Evolutionary conservation across 2,113 vertebrate genomes (phyloP).

Genomic region (Tragelaphus buxtoni): DNA sequence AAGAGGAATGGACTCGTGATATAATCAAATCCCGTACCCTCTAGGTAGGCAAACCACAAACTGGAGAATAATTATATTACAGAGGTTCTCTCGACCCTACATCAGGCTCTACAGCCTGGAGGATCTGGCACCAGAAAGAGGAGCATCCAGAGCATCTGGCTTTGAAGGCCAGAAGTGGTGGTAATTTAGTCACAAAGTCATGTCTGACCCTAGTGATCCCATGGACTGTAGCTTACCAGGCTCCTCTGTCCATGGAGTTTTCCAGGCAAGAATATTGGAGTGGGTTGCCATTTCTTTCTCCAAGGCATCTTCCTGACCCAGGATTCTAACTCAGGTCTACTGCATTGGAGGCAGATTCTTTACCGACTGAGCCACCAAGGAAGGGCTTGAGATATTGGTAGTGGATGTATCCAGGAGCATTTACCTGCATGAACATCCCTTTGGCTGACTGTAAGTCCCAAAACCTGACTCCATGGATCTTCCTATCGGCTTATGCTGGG

Average conservation of each 20-base stretch:
- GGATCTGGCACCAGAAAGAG: not conserved
- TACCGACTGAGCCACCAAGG: not conserved
- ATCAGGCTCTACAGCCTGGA: not conserved
- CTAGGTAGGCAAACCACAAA: not conserved
- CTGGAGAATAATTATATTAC: not conserved
- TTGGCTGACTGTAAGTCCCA: not conserved
- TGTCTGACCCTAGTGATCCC: not conserved
- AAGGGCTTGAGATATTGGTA: not conserved
- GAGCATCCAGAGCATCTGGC: not conserved
- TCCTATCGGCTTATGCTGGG: not conserved
- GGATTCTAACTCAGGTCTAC: not conserved
- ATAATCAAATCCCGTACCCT: not conserved
- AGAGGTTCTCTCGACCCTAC: not conserved
- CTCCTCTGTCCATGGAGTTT: not conserved
- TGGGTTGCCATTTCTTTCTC: not conserved
- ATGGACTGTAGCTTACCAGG: not conserved
- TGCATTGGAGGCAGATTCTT: not conserved
- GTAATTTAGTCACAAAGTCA: not conserved
- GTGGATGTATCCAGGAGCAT: not conserved
- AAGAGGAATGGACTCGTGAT: too few species aligned
- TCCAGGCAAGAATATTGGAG: not conserved
- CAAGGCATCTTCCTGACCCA: not conserved
- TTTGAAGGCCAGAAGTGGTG: not conserved
- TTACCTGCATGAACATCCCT: not conserved
- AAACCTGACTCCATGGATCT: not conserved